These are phyloP conservation scores for Aptenodytes forsteri DNA, from an alignment of 2,113 vertebrate species.

Conservation along the genomic window DNA sequence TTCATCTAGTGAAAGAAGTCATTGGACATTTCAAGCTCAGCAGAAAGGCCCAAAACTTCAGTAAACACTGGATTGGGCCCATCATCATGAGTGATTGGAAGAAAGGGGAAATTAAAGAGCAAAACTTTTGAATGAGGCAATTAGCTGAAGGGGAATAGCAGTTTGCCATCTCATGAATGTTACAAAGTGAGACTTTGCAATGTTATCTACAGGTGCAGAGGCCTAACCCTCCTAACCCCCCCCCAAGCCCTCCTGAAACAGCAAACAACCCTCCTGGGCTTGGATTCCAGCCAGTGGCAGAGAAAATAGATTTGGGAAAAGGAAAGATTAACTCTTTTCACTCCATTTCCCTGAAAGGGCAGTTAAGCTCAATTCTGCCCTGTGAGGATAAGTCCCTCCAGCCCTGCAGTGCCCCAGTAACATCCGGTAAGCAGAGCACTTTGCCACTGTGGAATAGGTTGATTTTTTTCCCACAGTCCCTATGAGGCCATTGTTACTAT, in stretches of 20 bases:
- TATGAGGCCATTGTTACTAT: background rate
- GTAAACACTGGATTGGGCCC: background rate
- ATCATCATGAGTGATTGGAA: background rate
- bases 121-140: background rate
- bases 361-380: background rate
- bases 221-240: background rate
- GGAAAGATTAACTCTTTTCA: background rate
- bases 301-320: background rate
- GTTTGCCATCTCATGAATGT: background rate
- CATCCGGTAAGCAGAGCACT: background rate
- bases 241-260: background rate
- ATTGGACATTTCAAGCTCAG: background rate
- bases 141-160: background rate
- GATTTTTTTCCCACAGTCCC: background rate
- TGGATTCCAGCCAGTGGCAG: background rate
- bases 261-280: background rate
- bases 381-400: background rate
- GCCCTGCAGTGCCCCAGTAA: background rate
- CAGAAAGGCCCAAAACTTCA: background rate
- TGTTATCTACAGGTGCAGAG: slow-evolving; percentile 1
- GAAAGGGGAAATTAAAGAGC: background rate
- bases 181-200: background rate
- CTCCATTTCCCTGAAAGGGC: background rate
- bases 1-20: background rate
- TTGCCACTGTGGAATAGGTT: background rate